Evolutionary conservation across 2,797 vertebrate species (phyloP).

Genomic region (Oreochromis grahami): DNA sequence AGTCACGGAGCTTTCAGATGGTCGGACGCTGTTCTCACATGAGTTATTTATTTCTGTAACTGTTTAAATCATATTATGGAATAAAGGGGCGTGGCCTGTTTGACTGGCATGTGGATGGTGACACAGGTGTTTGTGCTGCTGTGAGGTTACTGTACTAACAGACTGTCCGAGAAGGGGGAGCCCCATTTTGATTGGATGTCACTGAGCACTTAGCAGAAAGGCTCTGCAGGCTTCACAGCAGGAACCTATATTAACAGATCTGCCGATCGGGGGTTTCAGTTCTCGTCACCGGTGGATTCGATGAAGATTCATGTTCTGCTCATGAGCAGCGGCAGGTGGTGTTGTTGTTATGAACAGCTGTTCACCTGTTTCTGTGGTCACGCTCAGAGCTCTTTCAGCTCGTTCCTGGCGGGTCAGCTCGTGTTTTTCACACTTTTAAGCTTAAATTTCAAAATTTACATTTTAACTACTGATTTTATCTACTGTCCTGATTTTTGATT

Average conservation of each 20-base stretch:
- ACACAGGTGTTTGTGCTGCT: background rate
- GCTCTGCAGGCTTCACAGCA: background rate
- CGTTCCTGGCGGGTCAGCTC: background rate
- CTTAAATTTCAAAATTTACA: too few relatives aligned
- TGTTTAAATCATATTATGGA: background rate
- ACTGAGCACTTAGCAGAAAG: background rate
- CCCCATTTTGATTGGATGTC: background rate
- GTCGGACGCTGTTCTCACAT: background rate
- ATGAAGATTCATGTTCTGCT: fast-evolving
- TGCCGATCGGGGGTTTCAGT: background rate
- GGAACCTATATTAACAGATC: background rate
- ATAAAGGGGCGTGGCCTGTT: background rate
- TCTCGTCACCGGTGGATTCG: background rate
- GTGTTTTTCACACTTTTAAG: too few relatives aligned
- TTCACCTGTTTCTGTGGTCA: background rate
- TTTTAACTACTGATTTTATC: too few relatives aligned
- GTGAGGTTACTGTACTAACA: background rate
- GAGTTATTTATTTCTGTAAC: background rate
- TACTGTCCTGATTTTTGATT: too few relatives aligned
- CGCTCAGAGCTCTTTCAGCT: background rate
- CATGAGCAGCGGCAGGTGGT: background rate
- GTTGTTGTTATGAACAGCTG: background rate
- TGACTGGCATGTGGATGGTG: background rate
- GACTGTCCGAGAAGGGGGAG: background rate
- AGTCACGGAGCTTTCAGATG: background rate